Evolutionary conservation across 2,888 invertebrate genomes (phyloP).

Genomic region (Xestia ashworthii): DNA sequence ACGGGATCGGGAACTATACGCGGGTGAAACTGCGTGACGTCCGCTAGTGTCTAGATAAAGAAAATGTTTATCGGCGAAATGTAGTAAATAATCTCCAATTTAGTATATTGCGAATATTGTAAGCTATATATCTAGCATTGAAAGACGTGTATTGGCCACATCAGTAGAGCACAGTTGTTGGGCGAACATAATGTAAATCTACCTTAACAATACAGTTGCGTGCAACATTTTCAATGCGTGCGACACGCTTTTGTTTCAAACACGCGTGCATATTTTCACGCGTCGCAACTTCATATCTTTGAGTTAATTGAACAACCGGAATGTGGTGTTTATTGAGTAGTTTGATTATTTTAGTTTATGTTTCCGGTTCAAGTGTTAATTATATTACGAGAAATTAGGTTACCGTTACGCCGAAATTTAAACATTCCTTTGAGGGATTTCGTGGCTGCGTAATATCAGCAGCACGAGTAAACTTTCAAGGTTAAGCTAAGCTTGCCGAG

Average conservation of each 20-base stretch:
- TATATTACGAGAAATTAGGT: constrained; percentile 28
- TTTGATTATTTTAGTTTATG: constrained; percentile 11
- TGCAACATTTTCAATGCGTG: constrained; percentile 45
- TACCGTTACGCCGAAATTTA: background rate
- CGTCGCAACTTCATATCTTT: constrained; percentile 38
- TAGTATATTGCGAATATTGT: no score
- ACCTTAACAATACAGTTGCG: constrained; percentile 38
- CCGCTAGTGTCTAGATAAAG: no score
- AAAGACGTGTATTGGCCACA: no score
- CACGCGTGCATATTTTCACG: constrained; percentile 60
- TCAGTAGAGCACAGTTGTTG: background rate
- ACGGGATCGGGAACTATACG: no score
- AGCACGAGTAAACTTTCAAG: background rate
- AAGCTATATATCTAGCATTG: no score
- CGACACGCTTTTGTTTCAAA: constrained; percentile 16
- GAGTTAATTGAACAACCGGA: constrained; percentile 57
- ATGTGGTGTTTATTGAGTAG: constrained; percentile 38
- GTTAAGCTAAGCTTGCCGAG: background rate
- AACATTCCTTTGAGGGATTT: background rate
- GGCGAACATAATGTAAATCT: background rate
- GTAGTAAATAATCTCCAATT: background rate
- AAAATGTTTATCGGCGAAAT: no score
- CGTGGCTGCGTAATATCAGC: background rate
- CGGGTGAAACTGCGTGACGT: no score
- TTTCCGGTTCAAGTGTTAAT: constrained; percentile 16